Evolutionary conservation across 2,888 invertebrate genomes (phyloP), one percentile per base, ranked within the genome.

Genomic region (Dastarcus helophoroides): DNA sequence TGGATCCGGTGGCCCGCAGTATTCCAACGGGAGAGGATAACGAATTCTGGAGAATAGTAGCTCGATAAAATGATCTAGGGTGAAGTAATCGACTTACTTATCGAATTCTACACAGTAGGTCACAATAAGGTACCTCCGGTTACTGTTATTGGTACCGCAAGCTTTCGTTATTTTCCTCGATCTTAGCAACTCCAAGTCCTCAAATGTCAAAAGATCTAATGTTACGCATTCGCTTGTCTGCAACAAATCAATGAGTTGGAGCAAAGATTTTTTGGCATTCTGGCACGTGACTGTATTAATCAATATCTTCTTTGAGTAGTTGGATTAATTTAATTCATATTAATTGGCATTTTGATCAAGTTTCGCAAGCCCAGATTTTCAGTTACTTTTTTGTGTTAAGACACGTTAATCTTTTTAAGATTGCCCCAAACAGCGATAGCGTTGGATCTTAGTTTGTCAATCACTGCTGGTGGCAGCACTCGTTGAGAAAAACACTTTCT

Each of bases 31-130:
- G 34, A 70, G 48, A 11, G 68, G 69, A 50, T 69, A 69, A 46
- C 67, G 63, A 41, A 68, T 67, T 49, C 67, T 63, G 37, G 23
- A 29, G 29, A 31, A 39, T 25, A 22, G 25, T 22, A 29, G 16
- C 9, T 25, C 12, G n/a, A n/a, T n/a, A n/a, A n/a, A n/a, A n/a
- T n/a, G n/a, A n/a, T n/a, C n/a, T n/a, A n/a, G n/a, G n/a, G n/a
- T n/a, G n/a, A n/a, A n/a, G n/a, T n/a, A n/a, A n/a, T n/a, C n/a
- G 6, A 14, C 29, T 31, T 53, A 66, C 64, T 62, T 60, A 48
- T 69, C 69, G 48, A 69, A 69, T 53, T 69, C 68, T 10, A 67
- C 68, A 12, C 63, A 56, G 35, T 69, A 69, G 2, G 65, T 67
- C 14, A 69, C 50, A 40, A 70, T 69, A 15, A 70, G 53, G 44